Base-by-base conservation (phyloP, 2,888 invertebrate genomes). In the Plemyria rubiginata region DNA sequence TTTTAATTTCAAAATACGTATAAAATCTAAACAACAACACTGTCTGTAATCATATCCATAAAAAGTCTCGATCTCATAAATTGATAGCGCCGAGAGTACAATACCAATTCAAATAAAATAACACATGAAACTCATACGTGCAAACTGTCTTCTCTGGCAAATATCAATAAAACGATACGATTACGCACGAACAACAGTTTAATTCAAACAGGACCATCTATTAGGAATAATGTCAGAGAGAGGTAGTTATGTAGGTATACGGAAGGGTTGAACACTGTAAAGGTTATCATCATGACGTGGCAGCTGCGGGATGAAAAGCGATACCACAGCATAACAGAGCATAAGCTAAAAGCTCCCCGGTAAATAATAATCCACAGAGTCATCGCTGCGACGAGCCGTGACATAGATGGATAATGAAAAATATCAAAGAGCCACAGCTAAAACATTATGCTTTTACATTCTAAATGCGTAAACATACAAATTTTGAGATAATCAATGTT, bases 331-430 rank as follows among this genome's bases (percentile, higher is more conserved):
- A 68, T 70, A 70, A 75, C 72, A 72, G 70, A 69, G 71, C 66
- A 72, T 68, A 76, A 76, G 75, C 74, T 72, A 73, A 79, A 76
- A 78, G 73, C 72, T 65, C 72, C 70, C 70, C 70, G 68, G 67
- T 71, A 70, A 72, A 68, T 71, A 75, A 74, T 70, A 71, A 70
- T 66, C 66, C 71, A 74, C 73, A 54, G 61, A 70, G 77, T 77
- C 79, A 78, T 74, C 66, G 67, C 61, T 70, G 63, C 70, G 60
- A 70, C 64, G 63, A 70, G 60, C 69, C 71, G 67, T 67, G 62
- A 62, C 70, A 71, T 68, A 68, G 68, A 67, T 63, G 67, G 59
- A 61, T 68, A 71, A 73, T 71, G 70, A 74, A 77, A 71, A 74
- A 70, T 66, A 71, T 76, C 65, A 68, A 66, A 70, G 67, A 66